Evolutionary conservation across 2,113 vertebrate genomes (phyloP).

Genomic region (Patagioenas fasciata): DNA sequence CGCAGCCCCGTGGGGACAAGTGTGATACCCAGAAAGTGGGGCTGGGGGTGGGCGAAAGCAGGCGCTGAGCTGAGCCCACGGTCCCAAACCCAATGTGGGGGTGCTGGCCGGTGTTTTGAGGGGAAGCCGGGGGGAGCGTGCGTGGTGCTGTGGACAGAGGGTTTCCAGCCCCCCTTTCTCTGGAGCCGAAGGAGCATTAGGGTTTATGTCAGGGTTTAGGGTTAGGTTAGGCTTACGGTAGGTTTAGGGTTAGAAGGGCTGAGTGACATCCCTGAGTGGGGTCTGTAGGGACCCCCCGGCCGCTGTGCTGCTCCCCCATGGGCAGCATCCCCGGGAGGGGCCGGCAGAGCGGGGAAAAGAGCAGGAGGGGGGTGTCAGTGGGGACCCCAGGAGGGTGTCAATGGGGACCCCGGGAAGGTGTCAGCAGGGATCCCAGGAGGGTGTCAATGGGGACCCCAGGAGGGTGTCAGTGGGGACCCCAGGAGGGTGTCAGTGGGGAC

Average conservation of each 20-base stretch:
- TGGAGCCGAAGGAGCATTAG: too few species aligned
- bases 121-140: too few species aligned
- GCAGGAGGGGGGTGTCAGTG: neutral
- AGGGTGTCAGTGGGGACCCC: too few species aligned
- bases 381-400: neutral
- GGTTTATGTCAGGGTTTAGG: too few species aligned
- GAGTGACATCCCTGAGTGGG: rapidly evolving
- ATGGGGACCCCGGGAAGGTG: too few species aligned
- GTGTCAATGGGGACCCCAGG: too few species aligned
- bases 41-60: neutral
- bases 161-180: rapidly evolving
- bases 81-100: rapidly evolving
- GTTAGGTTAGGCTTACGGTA: too few species aligned
- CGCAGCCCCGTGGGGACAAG: neutral
- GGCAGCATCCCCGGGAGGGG: neutral
- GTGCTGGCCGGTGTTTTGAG: rapidly evolving
- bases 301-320: rapidly evolving
- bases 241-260: rapidly evolving
- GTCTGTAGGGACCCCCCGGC: rapidly evolving
- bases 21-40: neutral
- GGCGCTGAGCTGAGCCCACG: neutral
- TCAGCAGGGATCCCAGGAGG: too few species aligned
- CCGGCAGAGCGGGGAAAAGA: neutral
- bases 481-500: neutral
- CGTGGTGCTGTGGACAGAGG: too few species aligned